Conservation (phyloP, 2,888 invertebrate species). For the Endotricha flammealis region DNA sequence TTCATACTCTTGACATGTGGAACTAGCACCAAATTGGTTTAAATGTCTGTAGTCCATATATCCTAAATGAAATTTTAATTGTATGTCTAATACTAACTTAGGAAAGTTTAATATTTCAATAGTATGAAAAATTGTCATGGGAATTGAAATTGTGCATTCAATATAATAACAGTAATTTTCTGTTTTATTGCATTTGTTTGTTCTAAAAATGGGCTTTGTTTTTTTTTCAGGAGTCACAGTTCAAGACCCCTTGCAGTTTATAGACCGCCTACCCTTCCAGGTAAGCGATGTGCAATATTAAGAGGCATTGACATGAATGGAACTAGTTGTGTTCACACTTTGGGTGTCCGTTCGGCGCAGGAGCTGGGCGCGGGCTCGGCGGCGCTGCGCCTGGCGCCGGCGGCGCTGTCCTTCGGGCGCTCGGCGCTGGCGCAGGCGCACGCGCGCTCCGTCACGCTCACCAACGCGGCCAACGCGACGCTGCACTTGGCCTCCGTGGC, state of each 20-base stretch:
- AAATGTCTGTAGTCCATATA: too few relatives aligned
- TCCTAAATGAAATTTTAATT: too few relatives aligned
- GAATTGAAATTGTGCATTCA: too few relatives aligned
- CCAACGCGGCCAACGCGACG: constrained; percentile 93
- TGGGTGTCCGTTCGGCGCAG: constrained; percentile 20
- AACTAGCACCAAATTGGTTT: too few relatives aligned
- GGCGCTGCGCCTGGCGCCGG: constrained; percentile 63
- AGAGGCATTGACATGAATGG: constrained; percentile 68
- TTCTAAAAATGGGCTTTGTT: too few relatives aligned
- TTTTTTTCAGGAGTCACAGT: constrained; percentile 56
- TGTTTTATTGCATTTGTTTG: too few relatives aligned
- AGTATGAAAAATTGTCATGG: too few relatives aligned
- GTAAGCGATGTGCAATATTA: too few relatives aligned
- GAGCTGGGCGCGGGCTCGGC: constrained; percentile 23
- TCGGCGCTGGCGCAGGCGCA: constrained; percentile 92
- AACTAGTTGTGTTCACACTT: too few relatives aligned
- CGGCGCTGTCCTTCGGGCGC: constrained; percentile 72
- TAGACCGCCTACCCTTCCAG: constrained; percentile 2
- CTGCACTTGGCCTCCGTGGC: constrained; percentile 96
- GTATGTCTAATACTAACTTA: too few relatives aligned
- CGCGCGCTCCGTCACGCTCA: constrained; percentile 90
- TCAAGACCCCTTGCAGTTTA: constrained; percentile 47
- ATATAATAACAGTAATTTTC: constrained; percentile 5
- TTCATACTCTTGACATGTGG: too few relatives aligned
- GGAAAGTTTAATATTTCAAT: too few relatives aligned